Conservation (phyloP, 2,888 invertebrate species). For the Archips crataeganus region DNA sequence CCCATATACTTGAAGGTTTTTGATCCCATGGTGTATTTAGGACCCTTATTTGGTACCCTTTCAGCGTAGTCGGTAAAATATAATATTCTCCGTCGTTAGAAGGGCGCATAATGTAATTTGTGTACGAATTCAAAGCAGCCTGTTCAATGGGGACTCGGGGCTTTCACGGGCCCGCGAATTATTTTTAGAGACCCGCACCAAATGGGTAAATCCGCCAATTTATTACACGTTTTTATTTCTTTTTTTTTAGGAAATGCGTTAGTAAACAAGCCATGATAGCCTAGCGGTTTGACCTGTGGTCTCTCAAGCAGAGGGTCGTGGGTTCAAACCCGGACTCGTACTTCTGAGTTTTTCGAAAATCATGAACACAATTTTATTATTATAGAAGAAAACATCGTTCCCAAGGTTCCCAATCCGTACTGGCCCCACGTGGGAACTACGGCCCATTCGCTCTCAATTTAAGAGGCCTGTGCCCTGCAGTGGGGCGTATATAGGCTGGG, state of each 20-base stretch:
- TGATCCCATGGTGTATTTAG: not conserved
- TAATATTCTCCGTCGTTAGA: constrained; percentile 19
- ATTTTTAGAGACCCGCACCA: constrained; percentile 10
- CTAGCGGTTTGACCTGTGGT: too few relatives aligned
- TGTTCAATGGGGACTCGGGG: constrained; percentile 6
- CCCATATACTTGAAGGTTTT: not conserved
- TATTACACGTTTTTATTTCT: not conserved
- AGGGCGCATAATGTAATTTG: constrained; percentile 19
- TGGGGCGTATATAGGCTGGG: too few relatives aligned
- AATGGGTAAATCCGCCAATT: not conserved
- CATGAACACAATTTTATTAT: too few relatives aligned
- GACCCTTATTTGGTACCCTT: constrained; percentile 1
- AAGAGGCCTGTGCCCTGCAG: too few relatives aligned
- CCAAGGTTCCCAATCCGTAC: too few relatives aligned
- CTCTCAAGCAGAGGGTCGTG: too few relatives aligned
- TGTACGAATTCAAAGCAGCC: constrained; percentile 24
- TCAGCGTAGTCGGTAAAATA: constrained; percentile 16
- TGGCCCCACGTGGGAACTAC: too few relatives aligned
- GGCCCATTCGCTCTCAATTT: too few relatives aligned
- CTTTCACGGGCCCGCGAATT: constrained; percentile 1
- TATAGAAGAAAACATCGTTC: too few relatives aligned
- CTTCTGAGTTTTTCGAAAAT: too few relatives aligned
- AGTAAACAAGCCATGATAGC: too few relatives aligned
- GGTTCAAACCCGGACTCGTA: too few relatives aligned
- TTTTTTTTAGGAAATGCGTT: not conserved